Evolutionary conservation across 2,888 invertebrate genomes (phyloP).

Genomic region (Diarsia brunnea): DNA sequence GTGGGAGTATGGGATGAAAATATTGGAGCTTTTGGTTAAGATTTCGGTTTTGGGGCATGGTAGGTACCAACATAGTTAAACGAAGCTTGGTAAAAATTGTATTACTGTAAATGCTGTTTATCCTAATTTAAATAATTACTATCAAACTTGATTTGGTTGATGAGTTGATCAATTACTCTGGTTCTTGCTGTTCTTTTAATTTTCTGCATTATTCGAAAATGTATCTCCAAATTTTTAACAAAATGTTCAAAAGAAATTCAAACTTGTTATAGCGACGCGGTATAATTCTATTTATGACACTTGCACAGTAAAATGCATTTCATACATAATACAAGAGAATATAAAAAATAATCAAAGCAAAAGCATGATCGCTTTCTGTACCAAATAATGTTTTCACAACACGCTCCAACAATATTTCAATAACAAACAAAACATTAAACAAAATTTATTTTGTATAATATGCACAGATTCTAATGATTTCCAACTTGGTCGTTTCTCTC

Average conservation of each 20-base stretch:
- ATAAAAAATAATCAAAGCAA: constrained; percentile 7
- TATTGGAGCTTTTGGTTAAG: constrained; percentile 23
- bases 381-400: background rate
- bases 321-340: background rate
- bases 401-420: background rate
- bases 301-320: background rate
- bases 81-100: background rate
- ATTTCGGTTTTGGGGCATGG: background rate
- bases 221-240: too few relatives aligned
- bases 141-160: background rate
- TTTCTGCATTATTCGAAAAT: too few relatives aligned
- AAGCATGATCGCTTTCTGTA: background rate
- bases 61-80: background rate
- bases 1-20: constrained; percentile 36
- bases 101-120: background rate
- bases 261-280: too few relatives aligned
- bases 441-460: constrained; percentile 32
- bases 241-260: background rate
- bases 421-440: constrained; percentile 24
- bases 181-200: too few relatives aligned
- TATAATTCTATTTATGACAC: too few relatives aligned
- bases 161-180: background rate
- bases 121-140: background rate
- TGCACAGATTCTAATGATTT: constrained; percentile 40
- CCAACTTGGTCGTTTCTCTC: constrained; percentile 56